phyloP scores from a whole-genome alignment of 2,797 vertebrate species.

The Spatula clypeata region DNA sequence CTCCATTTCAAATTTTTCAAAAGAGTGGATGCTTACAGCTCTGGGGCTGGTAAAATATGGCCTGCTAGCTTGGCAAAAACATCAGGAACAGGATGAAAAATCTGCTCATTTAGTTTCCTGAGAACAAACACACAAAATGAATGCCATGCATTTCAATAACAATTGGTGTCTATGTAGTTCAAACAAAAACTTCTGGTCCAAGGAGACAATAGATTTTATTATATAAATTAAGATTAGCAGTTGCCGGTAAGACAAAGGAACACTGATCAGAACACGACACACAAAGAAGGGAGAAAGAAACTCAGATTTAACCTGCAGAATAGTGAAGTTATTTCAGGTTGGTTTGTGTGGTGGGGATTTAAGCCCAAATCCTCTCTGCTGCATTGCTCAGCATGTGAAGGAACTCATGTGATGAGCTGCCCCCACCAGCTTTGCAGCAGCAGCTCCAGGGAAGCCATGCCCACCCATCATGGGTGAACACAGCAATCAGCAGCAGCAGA shows the following conservation, averaged over 20 bases:
- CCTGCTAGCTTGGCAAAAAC: conserved; percentile 33
- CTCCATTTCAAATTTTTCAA: background rate
- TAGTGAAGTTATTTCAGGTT: background rate
- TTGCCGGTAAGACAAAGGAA: background rate
- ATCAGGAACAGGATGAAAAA: conserved; percentile 30
- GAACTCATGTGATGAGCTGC: background rate
- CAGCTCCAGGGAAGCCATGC: fast-evolving
- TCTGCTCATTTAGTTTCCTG: conserved; percentile 38
- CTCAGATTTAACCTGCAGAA: conserved; percentile 12
- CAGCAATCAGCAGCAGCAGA: background rate
- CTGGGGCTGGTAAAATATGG: conserved; percentile 28
- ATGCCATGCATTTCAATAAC: conserved; percentile 44
- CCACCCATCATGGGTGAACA: too few species aligned
- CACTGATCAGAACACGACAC: fast-evolving
- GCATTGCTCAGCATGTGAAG: fast-evolving
- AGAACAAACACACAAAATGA: conserved; percentile 62
- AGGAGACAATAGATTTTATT: conserved; percentile 58
- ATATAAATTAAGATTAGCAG: conserved; percentile 49
- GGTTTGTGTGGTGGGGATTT: background rate
- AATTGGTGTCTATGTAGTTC: background rate
- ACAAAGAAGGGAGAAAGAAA: background rate
- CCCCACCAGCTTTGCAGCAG: background rate
- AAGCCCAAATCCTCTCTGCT: background rate
- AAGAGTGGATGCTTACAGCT: background rate
- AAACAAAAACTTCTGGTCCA: conserved; percentile 53